phyloP scores from a whole-genome alignment of 2,797 vertebrate genomes.

The Borostomias antarcticus region DNA sequence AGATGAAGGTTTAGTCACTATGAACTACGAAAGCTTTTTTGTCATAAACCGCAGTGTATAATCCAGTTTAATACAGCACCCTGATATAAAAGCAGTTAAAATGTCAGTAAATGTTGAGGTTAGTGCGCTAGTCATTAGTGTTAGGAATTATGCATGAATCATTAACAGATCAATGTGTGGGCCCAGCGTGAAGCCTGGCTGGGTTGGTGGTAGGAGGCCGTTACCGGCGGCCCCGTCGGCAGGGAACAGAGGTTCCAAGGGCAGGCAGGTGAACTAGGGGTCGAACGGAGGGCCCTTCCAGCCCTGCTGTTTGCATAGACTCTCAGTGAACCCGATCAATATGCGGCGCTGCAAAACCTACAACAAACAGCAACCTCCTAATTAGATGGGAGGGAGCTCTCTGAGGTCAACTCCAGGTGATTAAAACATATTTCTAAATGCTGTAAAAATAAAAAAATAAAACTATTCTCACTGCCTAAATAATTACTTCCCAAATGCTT shows the following conservation, averaged over 20 bases:
- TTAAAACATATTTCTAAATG: too few relatives aligned
- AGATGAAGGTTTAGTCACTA: not conserved
- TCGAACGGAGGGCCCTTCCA: conserved; percentile 43
- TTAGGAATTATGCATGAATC: conserved; percentile 26
- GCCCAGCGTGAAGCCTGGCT: conserved; percentile 36
- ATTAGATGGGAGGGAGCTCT: not conserved
- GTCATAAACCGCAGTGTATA: not conserved
- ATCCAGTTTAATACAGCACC: not conserved
- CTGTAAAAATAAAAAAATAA: too few relatives aligned
- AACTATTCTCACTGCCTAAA: not conserved
- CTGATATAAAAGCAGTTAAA: not conserved
- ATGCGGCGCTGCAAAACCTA: conserved; percentile 24
- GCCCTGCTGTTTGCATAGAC: conserved; percentile 39
- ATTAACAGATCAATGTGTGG: conserved; percentile 47
- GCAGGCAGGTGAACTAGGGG: conserved; percentile 55
- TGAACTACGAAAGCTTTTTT: not conserved
- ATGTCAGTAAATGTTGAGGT: conserved; percentile 21
- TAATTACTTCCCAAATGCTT: not conserved
- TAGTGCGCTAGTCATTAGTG: conserved; percentile 32
- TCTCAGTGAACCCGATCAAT: conserved; percentile 40
- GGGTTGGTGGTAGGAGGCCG: conserved; percentile 34
- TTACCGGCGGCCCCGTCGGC: conserved; percentile 37
- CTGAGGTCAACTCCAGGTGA: not conserved
- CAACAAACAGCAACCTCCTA: conserved; percentile 17
- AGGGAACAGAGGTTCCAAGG: conserved; percentile 39